Percentiles rank a stretch among this genome's conserved stretches.
Evolutionary conservation across 2,113 vertebrate genomes (phyloP).

Genomic region (Canis aureus): DNA sequence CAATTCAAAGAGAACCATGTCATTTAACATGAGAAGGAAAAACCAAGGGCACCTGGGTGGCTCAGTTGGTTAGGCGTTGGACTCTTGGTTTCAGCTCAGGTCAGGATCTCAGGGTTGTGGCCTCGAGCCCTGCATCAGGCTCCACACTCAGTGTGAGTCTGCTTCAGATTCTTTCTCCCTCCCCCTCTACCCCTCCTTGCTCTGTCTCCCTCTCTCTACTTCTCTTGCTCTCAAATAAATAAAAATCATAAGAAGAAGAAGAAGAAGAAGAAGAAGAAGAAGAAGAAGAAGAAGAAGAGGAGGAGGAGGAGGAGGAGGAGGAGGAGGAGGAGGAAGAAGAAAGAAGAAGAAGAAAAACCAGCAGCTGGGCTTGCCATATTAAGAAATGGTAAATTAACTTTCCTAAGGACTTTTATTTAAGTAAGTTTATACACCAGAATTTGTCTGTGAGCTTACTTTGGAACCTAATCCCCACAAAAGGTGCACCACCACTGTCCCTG

Average conservation of each 20-base stretch:
- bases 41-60: not conserved
- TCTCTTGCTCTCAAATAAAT: not conserved
- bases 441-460: not conserved
- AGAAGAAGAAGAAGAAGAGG: too few species aligned
- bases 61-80: not conserved
- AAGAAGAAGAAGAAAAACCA: not conserved
- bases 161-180: not conserved
- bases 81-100: not conserved
- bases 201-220: not conserved
- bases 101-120: not conserved
- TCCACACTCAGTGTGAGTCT: not conserved
- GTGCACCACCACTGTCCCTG: not conserved
- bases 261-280: not conserved
- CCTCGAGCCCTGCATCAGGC: not conserved
- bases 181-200: not conserved
- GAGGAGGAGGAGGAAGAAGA: fast-evolving
- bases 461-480: not conserved
- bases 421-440: not conserved
- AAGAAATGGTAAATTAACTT: not conserved
- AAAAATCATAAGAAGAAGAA: not conserved
- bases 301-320: too few species aligned
- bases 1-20: not conserved
- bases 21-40: not conserved
- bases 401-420: not conserved
- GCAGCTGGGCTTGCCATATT: not conserved